Base-by-base conservation (phyloP, 1,140 invertebrate species). In the Muscidifurax raptorellus region DNA sequence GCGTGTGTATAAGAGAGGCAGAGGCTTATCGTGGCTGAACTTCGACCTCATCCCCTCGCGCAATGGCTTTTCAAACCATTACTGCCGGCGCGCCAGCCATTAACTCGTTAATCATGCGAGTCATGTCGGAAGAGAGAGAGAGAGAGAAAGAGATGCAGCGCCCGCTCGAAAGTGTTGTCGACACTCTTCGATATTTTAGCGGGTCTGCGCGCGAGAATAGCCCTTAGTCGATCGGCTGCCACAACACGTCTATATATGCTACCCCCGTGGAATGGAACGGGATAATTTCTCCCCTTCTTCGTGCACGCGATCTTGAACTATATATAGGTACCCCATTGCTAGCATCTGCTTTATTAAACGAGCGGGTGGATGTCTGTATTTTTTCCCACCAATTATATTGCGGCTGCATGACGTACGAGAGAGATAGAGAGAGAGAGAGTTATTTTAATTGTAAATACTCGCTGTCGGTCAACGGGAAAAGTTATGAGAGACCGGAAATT, bases 101-200 rank as follows among this genome's bases (percentile, higher is more conserved):
- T 36, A 74, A 74, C 71, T 74, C 32, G 71, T 74, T 74, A 74
- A 74, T 74, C 71, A 40, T 40, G 71, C 71, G 71, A n/a, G 30
- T 40, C 32, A 0, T 28, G 67, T 25, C 67, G n/a, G 27, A 9
- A 25, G 67, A 64, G 15, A 64, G 36, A 40, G 36, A 40, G 36
- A 40, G 44, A 47, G 44, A 47, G 44, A 22, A 7, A n/a, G 52
- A 59, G 52, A 52, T 52, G 47, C 47, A 18, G 13, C 47, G 18
- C n/a, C n/a, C 47, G 52, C 52, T n/a, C 52, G 22, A 59, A 59
- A 69, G 66, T 69, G 66, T 59, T 59, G 52, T 69, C 66, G 66
- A 69, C 66, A 30, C 66, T 69, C 66, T 30, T 69, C 66, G 66
- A 69, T 69, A 69, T 69, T 69, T 69, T 69, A 59, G 52, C 18